Percentiles rank a stretch among this genome's conserved stretches.
phyloP scores from a whole-genome alignment of 2,888 invertebrate genomes.

The Phlogophora meticulosa region DNA sequence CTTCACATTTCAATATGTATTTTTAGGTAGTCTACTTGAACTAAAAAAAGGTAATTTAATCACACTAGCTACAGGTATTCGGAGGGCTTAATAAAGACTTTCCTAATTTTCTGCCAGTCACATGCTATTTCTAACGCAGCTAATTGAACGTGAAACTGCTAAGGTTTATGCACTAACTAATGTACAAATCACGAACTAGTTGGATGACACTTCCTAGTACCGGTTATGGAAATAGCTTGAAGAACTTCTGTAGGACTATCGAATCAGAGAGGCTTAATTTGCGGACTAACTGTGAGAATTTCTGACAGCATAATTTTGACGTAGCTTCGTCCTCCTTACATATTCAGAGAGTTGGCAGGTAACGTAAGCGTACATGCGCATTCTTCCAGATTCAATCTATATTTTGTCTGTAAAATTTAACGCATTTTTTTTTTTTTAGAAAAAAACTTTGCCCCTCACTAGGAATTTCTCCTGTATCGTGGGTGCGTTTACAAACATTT shows the following conservation, averaged over 20 bases:
- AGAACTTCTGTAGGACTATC: background rate
- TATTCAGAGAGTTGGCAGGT: background rate
- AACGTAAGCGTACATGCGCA: too few species aligned
- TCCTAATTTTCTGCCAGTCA: background rate
- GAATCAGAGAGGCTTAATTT: slow-evolving; percentile 9
- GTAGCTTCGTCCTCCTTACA: background rate
- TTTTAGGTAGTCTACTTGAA: too few species aligned
- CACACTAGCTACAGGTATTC: background rate
- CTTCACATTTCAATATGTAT: too few species aligned
- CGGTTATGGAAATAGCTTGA: background rate
- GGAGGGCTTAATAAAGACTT: slow-evolving; percentile 19
- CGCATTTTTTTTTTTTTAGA: too few species aligned
- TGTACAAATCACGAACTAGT: background rate
- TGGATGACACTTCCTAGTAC: background rate
- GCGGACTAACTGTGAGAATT: background rate
- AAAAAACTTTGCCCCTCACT: too few species aligned
- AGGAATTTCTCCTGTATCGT: too few species aligned
- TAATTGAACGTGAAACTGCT: background rate
- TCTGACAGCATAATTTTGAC: background rate
- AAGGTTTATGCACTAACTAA: background rate
- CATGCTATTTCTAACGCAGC: slow-evolving; percentile 2
- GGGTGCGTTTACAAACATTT: too few species aligned
- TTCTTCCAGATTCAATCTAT: too few species aligned
- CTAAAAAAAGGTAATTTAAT: slow-evolving; percentile 7
- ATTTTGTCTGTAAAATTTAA: too few species aligned